Percentiles rank a stretch among this genome's conserved stretches.
These are phyloP conservation scores for Cetoscarus ocellatus DNA, from an alignment of 2,797 vertebrate genomes.

Conservation along the genomic window DNA sequence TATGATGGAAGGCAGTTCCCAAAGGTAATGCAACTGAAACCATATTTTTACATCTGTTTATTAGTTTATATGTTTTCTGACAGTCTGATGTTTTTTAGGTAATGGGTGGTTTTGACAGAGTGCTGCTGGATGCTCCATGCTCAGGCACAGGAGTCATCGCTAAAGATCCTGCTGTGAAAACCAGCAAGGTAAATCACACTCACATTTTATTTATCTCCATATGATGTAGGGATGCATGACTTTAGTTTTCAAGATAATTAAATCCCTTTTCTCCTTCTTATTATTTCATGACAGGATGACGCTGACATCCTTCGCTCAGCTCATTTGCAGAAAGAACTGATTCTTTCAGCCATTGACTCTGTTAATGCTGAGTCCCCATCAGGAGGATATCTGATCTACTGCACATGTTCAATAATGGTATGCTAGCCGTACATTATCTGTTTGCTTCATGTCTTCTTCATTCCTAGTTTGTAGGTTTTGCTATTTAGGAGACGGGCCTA, in stretches of 20 bases:
- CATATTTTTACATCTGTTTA: background rate
- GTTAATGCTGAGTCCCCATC: slow-evolving; percentile 91
- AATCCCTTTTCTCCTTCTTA: background rate
- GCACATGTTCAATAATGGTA: slow-evolving; percentile 96
- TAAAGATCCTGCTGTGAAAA: slow-evolving; percentile 97
- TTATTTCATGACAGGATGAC: slow-evolving; percentile 84
- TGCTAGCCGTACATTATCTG: background rate
- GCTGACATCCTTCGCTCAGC: slow-evolving; percentile 92
- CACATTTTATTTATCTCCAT: background rate
- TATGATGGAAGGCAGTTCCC: slow-evolving; percentile 96
- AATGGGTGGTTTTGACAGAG: slow-evolving; percentile 95
- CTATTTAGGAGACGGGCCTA: background rate
- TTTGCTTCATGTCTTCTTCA: background rate
- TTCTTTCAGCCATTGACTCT: slow-evolving; percentile 95
- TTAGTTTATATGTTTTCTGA: background rate
- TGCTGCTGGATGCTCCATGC: slow-evolving; percentile 97
- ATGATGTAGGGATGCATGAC: background rate
- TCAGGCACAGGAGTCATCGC: slow-evolving; percentile 96
- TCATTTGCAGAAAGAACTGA: slow-evolving; percentile 96
- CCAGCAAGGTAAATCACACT: slow-evolving; percentile 87
- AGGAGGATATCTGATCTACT: slow-evolving; percentile 95
- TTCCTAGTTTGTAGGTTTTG: background rate
- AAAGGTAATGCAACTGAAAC: slow-evolving; percentile 84
- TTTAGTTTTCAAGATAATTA: background rate
- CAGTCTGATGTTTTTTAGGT: slow-evolving; percentile 81